These are phyloP conservation scores for Harpagifer antarcticus DNA, from an alignment of 2,797 vertebrate species.

Conservation along the genomic window DNA sequence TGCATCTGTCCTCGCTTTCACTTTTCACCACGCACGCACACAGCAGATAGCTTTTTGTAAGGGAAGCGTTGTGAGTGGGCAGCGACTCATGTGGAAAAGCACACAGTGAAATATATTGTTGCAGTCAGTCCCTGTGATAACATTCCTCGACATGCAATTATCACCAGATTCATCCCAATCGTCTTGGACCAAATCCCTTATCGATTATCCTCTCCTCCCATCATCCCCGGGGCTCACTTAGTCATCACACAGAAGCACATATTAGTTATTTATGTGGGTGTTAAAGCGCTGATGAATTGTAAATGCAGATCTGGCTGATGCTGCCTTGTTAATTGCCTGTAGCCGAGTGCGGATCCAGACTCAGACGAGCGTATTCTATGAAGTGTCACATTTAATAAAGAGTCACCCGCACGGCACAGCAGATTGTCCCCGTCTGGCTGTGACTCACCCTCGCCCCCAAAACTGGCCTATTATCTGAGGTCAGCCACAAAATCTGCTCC, in stretches of 20 bases:
- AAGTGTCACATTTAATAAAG: slow-evolving; percentile 72
- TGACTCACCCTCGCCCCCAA: slow-evolving; percentile 62
- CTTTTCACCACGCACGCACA: slow-evolving; percentile 51
- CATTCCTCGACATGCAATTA: slow-evolving; percentile 33
- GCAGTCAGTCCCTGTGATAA: slow-evolving; percentile 19
- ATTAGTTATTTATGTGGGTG: slow-evolving; percentile 78
- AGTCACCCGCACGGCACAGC: slow-evolving; percentile 43
- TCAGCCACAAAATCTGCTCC: slow-evolving; percentile 43
- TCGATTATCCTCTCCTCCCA: slow-evolving; percentile 50
- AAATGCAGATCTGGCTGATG: slow-evolving; percentile 66
- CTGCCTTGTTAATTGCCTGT: slow-evolving; percentile 54
- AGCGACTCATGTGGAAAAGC: slow-evolving; percentile 62
- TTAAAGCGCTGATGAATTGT: slow-evolving; percentile 67
- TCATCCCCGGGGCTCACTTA: slow-evolving; percentile 52
- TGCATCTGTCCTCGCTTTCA: slow-evolving; percentile 73
- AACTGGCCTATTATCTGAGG: slow-evolving; percentile 56
- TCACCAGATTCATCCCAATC: slow-evolving; percentile 40
- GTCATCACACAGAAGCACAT: slow-evolving; percentile 73
- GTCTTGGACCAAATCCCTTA: slow-evolving; percentile 63
- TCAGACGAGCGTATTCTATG: slow-evolving; percentile 57
- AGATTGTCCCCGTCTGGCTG: slow-evolving; percentile 66
- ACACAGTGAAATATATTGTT: slow-evolving; percentile 63
- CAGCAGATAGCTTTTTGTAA: slow-evolving; percentile 67
- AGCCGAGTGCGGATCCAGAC: slow-evolving; percentile 48
- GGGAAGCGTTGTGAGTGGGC: slow-evolving; percentile 73